These are phyloP conservation scores for Dendrolimus kikuchii DNA, from an alignment of 1,140 invertebrate genomes.

Conservation along the genomic window DNA sequence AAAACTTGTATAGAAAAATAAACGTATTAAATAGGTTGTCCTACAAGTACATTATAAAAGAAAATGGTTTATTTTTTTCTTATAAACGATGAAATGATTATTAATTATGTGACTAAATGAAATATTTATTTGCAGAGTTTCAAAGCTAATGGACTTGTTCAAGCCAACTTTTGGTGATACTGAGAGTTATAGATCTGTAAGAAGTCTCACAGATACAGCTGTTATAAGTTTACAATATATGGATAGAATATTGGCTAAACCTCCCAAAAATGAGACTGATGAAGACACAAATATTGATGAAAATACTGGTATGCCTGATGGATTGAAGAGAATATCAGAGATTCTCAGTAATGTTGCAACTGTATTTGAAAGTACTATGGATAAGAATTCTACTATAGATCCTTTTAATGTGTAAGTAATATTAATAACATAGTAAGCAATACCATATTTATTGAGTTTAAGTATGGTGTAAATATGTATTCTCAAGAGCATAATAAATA, in stretches of 20 bases:
- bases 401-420: slow-evolving; percentile 46
- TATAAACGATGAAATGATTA: too few relatives aligned
- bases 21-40: too few relatives aligned
- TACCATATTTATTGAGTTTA: too few relatives aligned
- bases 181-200: slow-evolving; percentile 39
- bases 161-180: slow-evolving; percentile 53
- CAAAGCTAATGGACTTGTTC: slow-evolving; percentile 46
- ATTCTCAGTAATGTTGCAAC: slow-evolving; percentile 30
- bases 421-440: neutral
- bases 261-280: slow-evolving; percentile 6
- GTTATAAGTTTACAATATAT: slow-evolving; percentile 36
- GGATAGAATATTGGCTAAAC: slow-evolving; percentile 32
- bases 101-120: too few relatives aligned
- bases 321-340: slow-evolving; percentile 26
- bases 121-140: slow-evolving; percentile 39
- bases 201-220: slow-evolving; percentile 32
- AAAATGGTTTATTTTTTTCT: too few relatives aligned
- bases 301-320: slow-evolving; percentile 8
- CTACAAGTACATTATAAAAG: too few relatives aligned
- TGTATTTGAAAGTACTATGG: slow-evolving; percentile 23
- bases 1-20: too few relatives aligned
- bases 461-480: too few relatives aligned
- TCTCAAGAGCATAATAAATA: too few relatives aligned
- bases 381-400: slow-evolving; percentile 23
- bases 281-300: slow-evolving; percentile 11